phyloP scores from a whole-genome alignment of 2,113 vertebrate genomes.

The Urocitellus parryii region DNA sequence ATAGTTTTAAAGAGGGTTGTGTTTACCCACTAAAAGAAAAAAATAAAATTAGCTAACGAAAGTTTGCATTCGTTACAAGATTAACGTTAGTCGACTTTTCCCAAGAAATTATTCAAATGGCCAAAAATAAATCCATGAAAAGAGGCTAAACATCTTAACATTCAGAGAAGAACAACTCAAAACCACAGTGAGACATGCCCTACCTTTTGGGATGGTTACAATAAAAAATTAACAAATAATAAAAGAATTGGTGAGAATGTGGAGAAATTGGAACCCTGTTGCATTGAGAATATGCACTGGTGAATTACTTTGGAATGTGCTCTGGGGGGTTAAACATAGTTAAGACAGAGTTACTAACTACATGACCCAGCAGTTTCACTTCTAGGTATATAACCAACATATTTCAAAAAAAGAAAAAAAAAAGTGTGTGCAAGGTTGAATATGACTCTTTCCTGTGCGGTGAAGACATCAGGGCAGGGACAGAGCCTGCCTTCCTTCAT shows the following conservation, averaged over 20 bases:
- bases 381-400: not conserved
- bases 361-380: not conserved
- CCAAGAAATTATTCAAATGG: not conserved
- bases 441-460: not conserved
- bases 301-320: not conserved
- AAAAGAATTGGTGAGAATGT: too few relatives aligned
- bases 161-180: not conserved
- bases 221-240: too few relatives aligned
- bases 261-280: not conserved
- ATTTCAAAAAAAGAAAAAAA: too few relatives aligned
- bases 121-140: too few relatives aligned
- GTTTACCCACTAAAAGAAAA: slow-evolving; percentile 88
- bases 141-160: too few relatives aligned
- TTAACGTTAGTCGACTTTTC: too few relatives aligned
- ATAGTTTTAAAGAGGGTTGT: slow-evolving; percentile 88
- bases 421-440: too few relatives aligned
- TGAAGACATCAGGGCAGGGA: not conserved
- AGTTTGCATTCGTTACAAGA: slow-evolving; percentile 74
- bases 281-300: not conserved
- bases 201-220: not conserved
- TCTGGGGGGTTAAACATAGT: not conserved
- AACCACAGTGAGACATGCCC: not conserved
- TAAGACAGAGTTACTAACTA: not conserved
- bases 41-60: slow-evolving; percentile 90
- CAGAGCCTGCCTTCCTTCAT: rapidly evolving